Percentiles rank a stretch among this genome's conserved stretches.
Conservation (phyloP, 2,797 vertebrate species). For the Bryconaethiops microstoma region DNA sequence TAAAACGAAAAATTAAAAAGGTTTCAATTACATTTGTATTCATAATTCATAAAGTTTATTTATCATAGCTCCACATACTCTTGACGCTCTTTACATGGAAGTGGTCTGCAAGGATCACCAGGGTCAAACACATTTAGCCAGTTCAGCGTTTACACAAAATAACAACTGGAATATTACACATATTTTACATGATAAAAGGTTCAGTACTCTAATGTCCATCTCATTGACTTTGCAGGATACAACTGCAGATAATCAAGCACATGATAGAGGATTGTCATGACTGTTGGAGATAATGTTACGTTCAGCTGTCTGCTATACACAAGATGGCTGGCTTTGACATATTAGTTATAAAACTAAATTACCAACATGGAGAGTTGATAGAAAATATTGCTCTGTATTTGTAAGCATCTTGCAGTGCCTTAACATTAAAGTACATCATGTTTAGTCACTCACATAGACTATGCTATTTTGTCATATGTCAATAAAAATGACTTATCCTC, state of each 20-base stretch:
- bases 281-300: constrained; percentile 39
- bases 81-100: constrained; percentile 58
- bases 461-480: background rate
- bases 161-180: constrained; percentile 54
- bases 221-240: constrained; percentile 27
- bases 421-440: constrained; percentile 35
- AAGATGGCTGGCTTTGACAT: constrained; percentile 43
- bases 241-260: constrained; percentile 40
- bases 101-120: constrained; percentile 53
- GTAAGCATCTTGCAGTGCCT: constrained; percentile 41
- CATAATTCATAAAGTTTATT: constrained; percentile 58
- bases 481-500: constrained; percentile 15
- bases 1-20: too few relatives aligned
- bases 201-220: constrained; percentile 48
- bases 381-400: constrained; percentile 61
- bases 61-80: constrained; percentile 52
- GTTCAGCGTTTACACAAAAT: constrained; percentile 55
- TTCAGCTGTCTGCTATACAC: constrained; percentile 30
- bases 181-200: constrained; percentile 42
- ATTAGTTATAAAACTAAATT: constrained; percentile 49
- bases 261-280: constrained; percentile 47
- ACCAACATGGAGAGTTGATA: constrained; percentile 48
- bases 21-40: background rate
- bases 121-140: constrained; percentile 56
- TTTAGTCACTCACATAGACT: constrained; percentile 28